Evolutionary conservation across 2,113 vertebrate genomes (phyloP).

Genomic region (Catharus fuscescens): DNA sequence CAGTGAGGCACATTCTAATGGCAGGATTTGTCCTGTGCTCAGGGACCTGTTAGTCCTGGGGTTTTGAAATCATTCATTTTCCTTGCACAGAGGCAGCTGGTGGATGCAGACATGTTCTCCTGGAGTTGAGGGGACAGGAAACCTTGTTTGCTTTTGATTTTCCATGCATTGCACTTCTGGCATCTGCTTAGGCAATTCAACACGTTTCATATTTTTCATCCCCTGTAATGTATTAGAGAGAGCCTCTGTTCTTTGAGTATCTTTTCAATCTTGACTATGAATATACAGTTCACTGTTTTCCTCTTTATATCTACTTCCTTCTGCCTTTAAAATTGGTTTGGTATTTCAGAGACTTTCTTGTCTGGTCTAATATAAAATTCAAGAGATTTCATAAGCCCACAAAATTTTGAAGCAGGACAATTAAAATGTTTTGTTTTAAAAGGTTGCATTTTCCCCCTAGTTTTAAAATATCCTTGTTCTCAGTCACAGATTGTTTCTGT

Average conservation of each 20-base stretch:
- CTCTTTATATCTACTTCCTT: background rate
- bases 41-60: background rate
- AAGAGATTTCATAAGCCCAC: background rate
- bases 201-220: background rate
- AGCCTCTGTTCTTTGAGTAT: background rate
- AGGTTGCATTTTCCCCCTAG: background rate
- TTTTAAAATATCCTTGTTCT: background rate
- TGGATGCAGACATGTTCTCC: background rate
- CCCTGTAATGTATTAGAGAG: background rate
- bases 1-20: background rate
- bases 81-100: background rate
- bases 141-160: background rate
- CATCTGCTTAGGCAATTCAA: constrained; percentile 20
- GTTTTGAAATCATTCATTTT: background rate
- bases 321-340: background rate
- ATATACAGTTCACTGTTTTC: background rate
- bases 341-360: background rate
- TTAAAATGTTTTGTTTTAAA: background rate
- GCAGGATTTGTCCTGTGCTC: background rate
- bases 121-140: background rate
- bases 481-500: background rate
- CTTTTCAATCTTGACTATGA: background rate
- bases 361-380: background rate
- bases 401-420: background rate
- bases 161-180: background rate